Base-by-base conservation (phyloP, 2,113 vertebrate species). In the Sinosuthora webbiana region DNA sequence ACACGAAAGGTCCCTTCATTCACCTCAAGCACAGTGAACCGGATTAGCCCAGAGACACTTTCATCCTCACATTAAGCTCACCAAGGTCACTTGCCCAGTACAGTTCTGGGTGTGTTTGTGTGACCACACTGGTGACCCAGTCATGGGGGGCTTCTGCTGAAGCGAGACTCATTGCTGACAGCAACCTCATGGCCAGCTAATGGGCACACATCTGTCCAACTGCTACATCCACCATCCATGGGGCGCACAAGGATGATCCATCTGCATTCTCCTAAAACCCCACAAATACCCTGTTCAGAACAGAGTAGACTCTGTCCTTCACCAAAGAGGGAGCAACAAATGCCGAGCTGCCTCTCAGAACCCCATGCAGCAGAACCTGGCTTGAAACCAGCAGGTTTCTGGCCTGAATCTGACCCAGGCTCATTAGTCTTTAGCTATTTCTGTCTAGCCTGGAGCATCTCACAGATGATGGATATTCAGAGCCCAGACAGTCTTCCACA, bases 371-470 rank as follows among this genome's bases (percentile, higher is more conserved):
- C 89, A 93, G 68, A 93, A 89, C n/a, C 78, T 89, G 95, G 83
- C 84, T 94, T 75, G n/a, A 93, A 94, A 94, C 68, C 87, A 94
- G 81, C 53, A 62, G 77, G 62, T 85, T 94, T 76, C 93, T 93
- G 89, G 91, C 93, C 89, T 87, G 65, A 82, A 84, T 90, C 67
- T 93, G 93, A 93, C 91, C 89, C 70, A 84, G 67, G 27, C 83
- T 95, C 89, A 96, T 95, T 94, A 94, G 87, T 89, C 80, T 84
- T 91, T 11, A 94, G 93, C 89, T 96, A 95, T 95, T 95, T 93
- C 91, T 93, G 91, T 95, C 84, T 95, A 91, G 87, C 94, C 94
- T 71, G 49, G 14, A 95, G 93, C 93, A 94, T 56, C 62, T 92
- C 82, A 75, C 77, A 93, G 87, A 94, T 33, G 74, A 95, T 79